phyloP scores from a whole-genome alignment of 2,113 vertebrate genomes.

The Dromaius novaehollandiae region DNA sequence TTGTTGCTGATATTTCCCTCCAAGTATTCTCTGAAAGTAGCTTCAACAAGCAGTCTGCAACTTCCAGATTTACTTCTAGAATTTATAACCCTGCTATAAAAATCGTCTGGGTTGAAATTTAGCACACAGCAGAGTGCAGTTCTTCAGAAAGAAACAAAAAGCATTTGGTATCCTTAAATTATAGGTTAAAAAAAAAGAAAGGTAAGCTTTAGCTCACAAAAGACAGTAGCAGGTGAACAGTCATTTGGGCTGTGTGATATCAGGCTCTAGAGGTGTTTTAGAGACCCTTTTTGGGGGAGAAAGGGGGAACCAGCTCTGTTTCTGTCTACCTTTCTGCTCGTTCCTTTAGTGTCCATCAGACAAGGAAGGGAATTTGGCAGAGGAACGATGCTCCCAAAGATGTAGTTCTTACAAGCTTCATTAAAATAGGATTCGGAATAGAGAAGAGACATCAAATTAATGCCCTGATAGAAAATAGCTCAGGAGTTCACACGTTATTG shows the following conservation, averaged over 20 bases:
- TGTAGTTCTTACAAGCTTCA: not conserved
- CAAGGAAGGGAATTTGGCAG: not conserved
- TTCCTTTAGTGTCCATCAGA: not conserved
- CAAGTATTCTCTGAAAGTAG: not conserved
- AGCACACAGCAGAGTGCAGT: not conserved
- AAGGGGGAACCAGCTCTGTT: not conserved
- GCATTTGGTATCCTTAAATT: not conserved
- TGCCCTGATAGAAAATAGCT: not conserved
- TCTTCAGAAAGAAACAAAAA: not conserved
- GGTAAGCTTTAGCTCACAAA: not conserved
- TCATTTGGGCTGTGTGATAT: not conserved
- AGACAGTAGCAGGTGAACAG: not conserved
- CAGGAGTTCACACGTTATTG: not conserved
- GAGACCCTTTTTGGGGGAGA: no score
- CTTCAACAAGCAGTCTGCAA: not conserved
- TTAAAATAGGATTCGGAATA: not conserved
- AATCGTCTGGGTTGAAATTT: slow-evolving; percentile 3
- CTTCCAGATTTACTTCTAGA: slow-evolving; percentile 6
- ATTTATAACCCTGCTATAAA: slow-evolving; percentile 32
- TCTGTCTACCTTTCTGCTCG: not conserved
- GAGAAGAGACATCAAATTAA: not conserved
- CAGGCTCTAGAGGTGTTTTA: not conserved
- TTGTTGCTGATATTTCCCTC: not conserved
- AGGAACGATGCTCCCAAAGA: not conserved
- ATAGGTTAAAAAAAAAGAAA: not conserved